Base-by-base conservation (phyloP, 1,140 invertebrate genomes). In the Leptonema lineaticorne region DNA sequence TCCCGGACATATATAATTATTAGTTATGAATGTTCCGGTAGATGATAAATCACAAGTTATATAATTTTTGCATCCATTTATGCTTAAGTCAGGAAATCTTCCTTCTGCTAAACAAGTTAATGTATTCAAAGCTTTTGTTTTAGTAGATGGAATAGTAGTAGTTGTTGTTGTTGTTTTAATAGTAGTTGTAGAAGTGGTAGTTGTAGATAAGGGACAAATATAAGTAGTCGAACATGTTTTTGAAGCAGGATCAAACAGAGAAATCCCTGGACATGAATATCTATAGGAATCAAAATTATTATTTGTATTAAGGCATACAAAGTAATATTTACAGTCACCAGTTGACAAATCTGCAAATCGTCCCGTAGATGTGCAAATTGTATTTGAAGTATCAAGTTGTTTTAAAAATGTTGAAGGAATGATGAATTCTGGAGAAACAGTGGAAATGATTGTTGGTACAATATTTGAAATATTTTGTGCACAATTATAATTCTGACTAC, bases 311-410 rank as follows among this genome's bases (percentile, higher is more conserved):
- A 60, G 18, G 37, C 56, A 68, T 2, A 68, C 3, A 27, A 68
- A 41, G n/a, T 68, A 68, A 26, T 41, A 56, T 20, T 62, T 68
- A 22, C 66, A 68, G n/a, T 48, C 27, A 9, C 11, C 18, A n/a
- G 37, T 45, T 26, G 37, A 24, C 11, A 22, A 16, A 20, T 58
- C 58, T 50, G 37, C 9, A 46, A 48, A 48, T 45, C 66, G 16
- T n/a, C 66, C 66, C 4, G 5, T 18, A 6, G 57, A 41, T 8
- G 20, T 0, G 30, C 66, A 68, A 14, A 27, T n/a, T n/a, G n/a
- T n/a, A n/a, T n/a, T n/a, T n/a, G n/a, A n/a, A n/a, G n/a, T n/a
- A n/a, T n/a, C n/a, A n/a, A n/a, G n/a, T n/a, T n/a, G n/a, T n/a
- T n/a, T n/a, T n/a, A n/a, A 28, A 28, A 28, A 58, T 58, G 20